A percentile compares a stretch with the other conserved stretches of the same genome.
These are phyloP conservation scores for Neomorphus geoffroyi DNA, from an alignment of 2,797 vertebrate species.

Conservation along the genomic window DNA sequence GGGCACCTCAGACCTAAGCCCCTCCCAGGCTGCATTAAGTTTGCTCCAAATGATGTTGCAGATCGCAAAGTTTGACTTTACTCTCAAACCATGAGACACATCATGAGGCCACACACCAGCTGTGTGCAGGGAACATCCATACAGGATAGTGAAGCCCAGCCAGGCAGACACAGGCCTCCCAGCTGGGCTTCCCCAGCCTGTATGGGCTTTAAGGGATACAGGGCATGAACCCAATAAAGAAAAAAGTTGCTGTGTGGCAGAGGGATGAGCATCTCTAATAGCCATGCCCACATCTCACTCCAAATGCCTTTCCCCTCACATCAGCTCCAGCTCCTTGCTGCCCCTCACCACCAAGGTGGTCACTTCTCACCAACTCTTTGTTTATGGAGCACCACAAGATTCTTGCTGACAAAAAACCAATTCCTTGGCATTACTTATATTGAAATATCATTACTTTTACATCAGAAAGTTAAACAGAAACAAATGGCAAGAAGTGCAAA, in stretches of 20 bases:
- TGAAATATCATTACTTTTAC: neutral
- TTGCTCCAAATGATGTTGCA: neutral
- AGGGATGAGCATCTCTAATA: accelerated
- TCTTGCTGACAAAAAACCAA: accelerated
- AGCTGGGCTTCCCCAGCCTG: neutral
- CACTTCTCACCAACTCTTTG: neutral
- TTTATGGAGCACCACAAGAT: accelerated
- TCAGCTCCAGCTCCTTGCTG: neutral
- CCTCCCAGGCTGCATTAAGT: accelerated
- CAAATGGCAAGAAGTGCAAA: too few species aligned
- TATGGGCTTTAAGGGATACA: neutral
- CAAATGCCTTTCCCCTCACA: accelerated
- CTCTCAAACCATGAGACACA: accelerated
- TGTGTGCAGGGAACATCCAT: neutral
- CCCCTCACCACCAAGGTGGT: neutral
- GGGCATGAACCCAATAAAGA: neutral
- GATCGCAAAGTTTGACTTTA: accelerated
- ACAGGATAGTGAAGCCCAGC: accelerated
- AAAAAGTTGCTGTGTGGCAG: neutral
- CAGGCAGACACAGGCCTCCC: too few species aligned
- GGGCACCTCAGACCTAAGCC: neutral
- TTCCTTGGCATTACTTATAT: neutral
- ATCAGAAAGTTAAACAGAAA: neutral
- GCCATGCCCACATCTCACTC: neutral
- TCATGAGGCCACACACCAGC: neutral